Conservation (phyloP, 2,888 invertebrate genomes). For the Timandra comae region DNA sequence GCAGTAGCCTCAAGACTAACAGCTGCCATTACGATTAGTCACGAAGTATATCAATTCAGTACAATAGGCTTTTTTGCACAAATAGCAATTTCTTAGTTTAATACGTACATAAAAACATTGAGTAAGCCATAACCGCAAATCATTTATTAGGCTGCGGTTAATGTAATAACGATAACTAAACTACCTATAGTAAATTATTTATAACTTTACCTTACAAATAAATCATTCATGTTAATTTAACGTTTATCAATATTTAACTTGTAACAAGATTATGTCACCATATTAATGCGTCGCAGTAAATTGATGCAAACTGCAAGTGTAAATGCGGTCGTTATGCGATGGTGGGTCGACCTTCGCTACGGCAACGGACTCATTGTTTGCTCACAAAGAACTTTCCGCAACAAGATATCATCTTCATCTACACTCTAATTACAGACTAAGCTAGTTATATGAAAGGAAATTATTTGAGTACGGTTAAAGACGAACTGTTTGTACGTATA, state of each 20-base stretch:
- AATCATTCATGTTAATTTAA: too few species aligned
- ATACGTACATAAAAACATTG: too few species aligned
- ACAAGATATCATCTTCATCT: constrained; percentile 61
- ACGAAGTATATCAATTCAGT: neutral
- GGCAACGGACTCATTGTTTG: constrained; percentile 62
- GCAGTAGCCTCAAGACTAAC: constrained; percentile 9
- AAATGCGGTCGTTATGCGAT: constrained; percentile 63
- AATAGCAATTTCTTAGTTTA: too few species aligned
- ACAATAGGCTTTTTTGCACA: neutral
- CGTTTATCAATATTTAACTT: too few species aligned
- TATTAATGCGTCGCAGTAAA: neutral
- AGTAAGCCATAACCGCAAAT: too few species aligned
- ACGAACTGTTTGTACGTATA: constrained; percentile 1
- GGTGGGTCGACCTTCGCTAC: constrained; percentile 67
- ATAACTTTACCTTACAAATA: too few species aligned
- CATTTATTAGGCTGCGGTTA: too few species aligned
- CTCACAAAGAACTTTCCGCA: constrained; percentile 66
- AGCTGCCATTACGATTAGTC: constrained; percentile 18
- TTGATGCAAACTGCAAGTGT: constrained; percentile 4
- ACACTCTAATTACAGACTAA: constrained; percentile 44
- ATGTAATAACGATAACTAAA: too few species aligned
- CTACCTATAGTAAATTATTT: too few species aligned
- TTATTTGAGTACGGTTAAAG: constrained; percentile 5
- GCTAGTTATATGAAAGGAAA: constrained; percentile 33
- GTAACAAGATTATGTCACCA: too few species aligned